phyloP scores from a whole-genome alignment of 2,888 invertebrate species.

The Odontothrips loti region DNA sequence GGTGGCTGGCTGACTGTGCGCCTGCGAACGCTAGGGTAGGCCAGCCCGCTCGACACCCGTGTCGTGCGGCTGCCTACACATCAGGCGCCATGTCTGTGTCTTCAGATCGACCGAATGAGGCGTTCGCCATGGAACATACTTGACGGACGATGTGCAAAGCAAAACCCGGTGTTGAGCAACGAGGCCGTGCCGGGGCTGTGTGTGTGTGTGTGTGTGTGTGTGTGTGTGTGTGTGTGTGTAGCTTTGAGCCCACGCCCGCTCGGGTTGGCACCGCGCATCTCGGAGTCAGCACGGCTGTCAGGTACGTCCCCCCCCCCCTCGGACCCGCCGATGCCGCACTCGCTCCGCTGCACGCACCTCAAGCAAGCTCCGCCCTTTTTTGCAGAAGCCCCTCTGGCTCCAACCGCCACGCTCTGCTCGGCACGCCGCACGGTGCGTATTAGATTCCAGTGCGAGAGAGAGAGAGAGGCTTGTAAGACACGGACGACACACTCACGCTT shows the following conservation, averaged over 20 bases:
- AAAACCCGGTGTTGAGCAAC: too few species aligned
- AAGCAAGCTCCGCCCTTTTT: not conserved
- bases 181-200: not conserved
- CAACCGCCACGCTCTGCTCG: not conserved
- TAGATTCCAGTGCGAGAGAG: not conserved
- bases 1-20: too few species aligned
- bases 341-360: not conserved
- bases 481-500: not conserved
- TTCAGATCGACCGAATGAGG: too few species aligned
- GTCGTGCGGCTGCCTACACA: too few species aligned
- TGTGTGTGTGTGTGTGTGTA: not conserved
- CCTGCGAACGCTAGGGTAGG: too few species aligned
- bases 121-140: too few species aligned
- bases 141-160: too few species aligned
- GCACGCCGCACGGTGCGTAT: not conserved
- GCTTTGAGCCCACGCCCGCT: not conserved
- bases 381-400: not conserved
- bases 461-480: constrained; percentile 8
- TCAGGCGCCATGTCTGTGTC: too few species aligned
- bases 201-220: not conserved
- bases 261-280: not conserved
- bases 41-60: too few species aligned
- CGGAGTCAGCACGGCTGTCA: not conserved
- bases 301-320: not conserved
- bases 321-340: not conserved